These are phyloP conservation scores for Chaetura pelagica DNA, from an alignment of 2,113 vertebrate genomes.

Conservation along the genomic window DNA sequence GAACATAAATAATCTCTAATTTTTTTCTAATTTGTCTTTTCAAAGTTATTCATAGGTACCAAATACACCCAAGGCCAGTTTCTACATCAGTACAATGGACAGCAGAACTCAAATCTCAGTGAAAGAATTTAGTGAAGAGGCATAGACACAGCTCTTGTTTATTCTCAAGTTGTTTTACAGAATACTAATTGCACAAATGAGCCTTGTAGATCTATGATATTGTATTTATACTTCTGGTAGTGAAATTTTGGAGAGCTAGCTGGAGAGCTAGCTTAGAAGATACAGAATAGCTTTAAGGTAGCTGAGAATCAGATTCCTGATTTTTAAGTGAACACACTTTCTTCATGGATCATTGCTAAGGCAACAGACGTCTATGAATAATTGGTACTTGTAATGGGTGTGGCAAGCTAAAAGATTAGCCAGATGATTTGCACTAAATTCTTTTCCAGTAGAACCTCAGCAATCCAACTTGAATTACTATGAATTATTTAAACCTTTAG, in stretches of 20 bases:
- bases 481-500: not conserved
- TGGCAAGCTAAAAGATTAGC: not conserved
- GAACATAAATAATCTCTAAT: conserved; percentile 33
- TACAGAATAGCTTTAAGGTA: not conserved
- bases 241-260: not conserved
- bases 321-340: not conserved
- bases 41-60: conserved; percentile 12
- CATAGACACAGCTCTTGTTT: not conserved
- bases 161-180: not conserved
- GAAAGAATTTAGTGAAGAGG: not conserved
- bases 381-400: not conserved
- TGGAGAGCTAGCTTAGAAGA: not conserved
- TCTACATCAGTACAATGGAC: not conserved
- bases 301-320: not conserved
- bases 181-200: not conserved
- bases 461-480: not conserved
- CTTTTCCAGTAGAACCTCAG: not conserved
- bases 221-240: not conserved
- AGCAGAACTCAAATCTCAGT: not conserved
- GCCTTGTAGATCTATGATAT: not conserved
- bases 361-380: not conserved
- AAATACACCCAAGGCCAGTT: not conserved
- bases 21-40: conserved; percentile 20
- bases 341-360: not conserved
- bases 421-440: not conserved